Conservation (phyloP, 2,113 vertebrate species). For the Oreochromis aureus region DNA sequence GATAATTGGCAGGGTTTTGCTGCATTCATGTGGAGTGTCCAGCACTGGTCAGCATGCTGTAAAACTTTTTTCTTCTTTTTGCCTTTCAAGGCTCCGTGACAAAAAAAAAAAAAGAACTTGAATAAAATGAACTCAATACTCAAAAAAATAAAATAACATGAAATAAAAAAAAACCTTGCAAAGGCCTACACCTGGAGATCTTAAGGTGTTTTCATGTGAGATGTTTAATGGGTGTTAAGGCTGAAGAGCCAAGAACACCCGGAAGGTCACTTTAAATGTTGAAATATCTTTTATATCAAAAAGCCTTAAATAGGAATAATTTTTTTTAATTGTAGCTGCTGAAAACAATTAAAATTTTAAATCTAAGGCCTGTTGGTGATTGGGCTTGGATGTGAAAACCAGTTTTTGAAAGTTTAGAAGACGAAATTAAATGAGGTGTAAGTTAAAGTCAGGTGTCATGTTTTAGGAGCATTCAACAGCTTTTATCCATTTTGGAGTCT, state of each 20-base stretch:
- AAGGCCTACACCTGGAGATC: neutral
- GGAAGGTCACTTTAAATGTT: neutral
- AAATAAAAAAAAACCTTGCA: neutral
- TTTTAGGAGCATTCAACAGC: neutral
- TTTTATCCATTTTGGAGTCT: neutral
- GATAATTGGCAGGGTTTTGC: neutral
- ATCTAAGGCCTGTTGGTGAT: neutral
- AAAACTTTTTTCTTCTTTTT: neutral
- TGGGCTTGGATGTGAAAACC: neutral
- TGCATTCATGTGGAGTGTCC: neutral
- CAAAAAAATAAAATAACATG: neutral
- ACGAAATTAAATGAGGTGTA: neutral
- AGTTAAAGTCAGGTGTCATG: neutral
- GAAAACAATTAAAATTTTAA: neutral
- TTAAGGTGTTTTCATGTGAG: neutral
- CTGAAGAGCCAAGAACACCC: neutral
- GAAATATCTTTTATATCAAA: neutral
- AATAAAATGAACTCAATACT: neutral
- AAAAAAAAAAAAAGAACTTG: neutral
- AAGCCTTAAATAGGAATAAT: neutral
- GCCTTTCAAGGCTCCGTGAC: neutral
- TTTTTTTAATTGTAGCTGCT: neutral
- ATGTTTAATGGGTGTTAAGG: neutral
- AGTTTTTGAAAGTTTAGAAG: neutral
- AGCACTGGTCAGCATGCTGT: neutral